Base-by-base conservation (phyloP, 2,888 invertebrate genomes). In the Pyrrhosoma nymphula region DNA sequence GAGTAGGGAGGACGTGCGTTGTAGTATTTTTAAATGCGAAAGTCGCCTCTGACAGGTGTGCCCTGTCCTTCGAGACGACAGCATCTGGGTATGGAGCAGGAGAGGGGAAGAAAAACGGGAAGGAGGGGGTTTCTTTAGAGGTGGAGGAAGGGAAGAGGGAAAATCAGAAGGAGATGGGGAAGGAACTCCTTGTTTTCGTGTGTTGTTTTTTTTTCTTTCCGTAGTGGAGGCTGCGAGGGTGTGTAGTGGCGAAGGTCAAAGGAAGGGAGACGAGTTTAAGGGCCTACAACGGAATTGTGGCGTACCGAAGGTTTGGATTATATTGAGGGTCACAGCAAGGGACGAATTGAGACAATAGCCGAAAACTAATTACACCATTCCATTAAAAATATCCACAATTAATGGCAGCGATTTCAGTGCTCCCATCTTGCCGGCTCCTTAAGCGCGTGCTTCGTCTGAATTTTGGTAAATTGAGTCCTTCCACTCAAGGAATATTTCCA, bases 21-120 rank as follows among this genome's bases (percentile, higher is more conserved):
- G 47, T 91, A 91, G 91, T 91, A 91, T 91, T 91, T 91, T 63
- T 91, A 91, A 91, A 91, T 91, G 60, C 91, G 60, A 60, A 82
- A 91, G 91, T 91, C 60, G 63, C 91, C 63, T 69, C 91, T 63
- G 91, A 91, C 91, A 91, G 91, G 91, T 91, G 91, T 91, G 91
- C 39, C 63, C 63, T 63, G 63, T 91, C 91, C 39, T 82, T 82
- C 82, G 35, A 12, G 23, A 35, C 56, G 91, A 69, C 60, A 91
- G 91, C 39, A 82, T 82, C 91, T 91, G 56, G 91, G 63, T 60
- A 20, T 2, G 63, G 60, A 56, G 89, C 55, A 26, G 55, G 39
- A 0, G 56, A n/a, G 35, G 88, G 82, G 47, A 47, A 4, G 30
- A 20, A 88, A 26, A 20, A 39, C 4, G 20, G 39, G 14, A 10